Evolutionary conservation across 2,113 vertebrate species (phyloP).

Genomic region (Scolopax mira): DNA sequence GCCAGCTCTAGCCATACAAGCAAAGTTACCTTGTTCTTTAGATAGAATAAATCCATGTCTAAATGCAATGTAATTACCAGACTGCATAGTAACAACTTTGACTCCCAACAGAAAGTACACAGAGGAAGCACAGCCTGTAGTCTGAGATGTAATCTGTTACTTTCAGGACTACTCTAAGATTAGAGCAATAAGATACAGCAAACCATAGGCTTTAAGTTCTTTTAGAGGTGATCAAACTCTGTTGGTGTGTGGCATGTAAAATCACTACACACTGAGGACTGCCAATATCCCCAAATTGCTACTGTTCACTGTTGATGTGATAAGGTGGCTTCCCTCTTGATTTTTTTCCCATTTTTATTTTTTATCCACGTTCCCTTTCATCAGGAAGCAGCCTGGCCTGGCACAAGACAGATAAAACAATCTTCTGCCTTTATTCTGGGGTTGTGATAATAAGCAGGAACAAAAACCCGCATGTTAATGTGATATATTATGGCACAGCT

Average conservation of each 20-base stretch:
- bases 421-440: background rate
- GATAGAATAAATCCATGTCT: background rate
- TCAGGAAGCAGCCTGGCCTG: background rate
- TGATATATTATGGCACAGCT: background rate
- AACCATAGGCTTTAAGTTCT: background rate
- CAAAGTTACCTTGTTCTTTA: background rate
- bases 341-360: background rate
- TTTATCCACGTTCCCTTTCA: background rate
- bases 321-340: background rate
- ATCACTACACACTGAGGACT: background rate
- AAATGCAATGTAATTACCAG: background rate
- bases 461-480: background rate
- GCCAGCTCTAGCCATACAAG: background rate
- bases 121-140: background rate
- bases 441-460: background rate
- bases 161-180: background rate
- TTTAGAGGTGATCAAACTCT: background rate
- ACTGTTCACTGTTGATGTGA: background rate
- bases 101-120: background rate
- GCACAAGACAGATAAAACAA: background rate
- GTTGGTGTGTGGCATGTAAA: background rate
- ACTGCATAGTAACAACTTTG: background rate
- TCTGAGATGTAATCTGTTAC: background rate
- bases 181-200: background rate
- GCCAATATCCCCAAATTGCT: background rate